Evolutionary conservation across 1,140 invertebrate species (phyloP), one percentile per base, ranked within the genome.

Genomic region (Tetramorium alpestre): DNA sequence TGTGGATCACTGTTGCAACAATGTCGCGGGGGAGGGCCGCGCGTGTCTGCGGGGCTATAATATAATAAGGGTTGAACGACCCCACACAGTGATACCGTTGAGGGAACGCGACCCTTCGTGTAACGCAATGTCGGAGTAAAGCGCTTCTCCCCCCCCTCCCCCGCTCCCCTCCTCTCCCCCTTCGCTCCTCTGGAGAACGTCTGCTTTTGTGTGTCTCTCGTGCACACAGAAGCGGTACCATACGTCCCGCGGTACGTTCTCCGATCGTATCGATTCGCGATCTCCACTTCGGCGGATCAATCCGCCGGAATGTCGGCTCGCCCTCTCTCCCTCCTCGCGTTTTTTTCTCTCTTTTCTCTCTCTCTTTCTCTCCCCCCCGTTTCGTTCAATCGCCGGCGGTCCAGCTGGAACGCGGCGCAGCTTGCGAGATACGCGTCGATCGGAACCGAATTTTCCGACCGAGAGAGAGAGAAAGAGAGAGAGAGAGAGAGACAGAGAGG

Each of bases 361-460:
- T 58, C 16, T 47, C 0, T 44, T 41, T 22, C 28, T 69, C 18
- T 51, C 51, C 41, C 64, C 75, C 85, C 80, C 65, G 41, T 82
- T 89, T 80, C 87, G 80, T 54, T 54, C 51, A 89, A 85, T 91
- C 87, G 80, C 81, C 88, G 77, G 25, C 69, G 75, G 41, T 88
- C 77, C 89, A 86, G 72, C 49, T 90, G 81, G 65, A 75, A 87
- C 70, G 62, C 75, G 54, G 38, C 25, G 44, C 38, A 49, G 70
- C 84, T 78, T 85, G 69, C 58, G 62, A 73, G 51, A 72, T 86
- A 72, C 65, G 56, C 62, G 62, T 80, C 75, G 56, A 89, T 89
- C 54, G 60, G 51, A 60, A 67, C 80, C 65, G 58, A 60, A 64
- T 25, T 84, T 84, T 84, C 69, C 58, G 64, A 84, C 58, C 18